Percentiles rank a stretch among this genome's conserved stretches.
These are phyloP conservation scores for Rhincodon typus DNA, from an alignment of 2,797 vertebrate genomes.

Conservation along the genomic window DNA sequence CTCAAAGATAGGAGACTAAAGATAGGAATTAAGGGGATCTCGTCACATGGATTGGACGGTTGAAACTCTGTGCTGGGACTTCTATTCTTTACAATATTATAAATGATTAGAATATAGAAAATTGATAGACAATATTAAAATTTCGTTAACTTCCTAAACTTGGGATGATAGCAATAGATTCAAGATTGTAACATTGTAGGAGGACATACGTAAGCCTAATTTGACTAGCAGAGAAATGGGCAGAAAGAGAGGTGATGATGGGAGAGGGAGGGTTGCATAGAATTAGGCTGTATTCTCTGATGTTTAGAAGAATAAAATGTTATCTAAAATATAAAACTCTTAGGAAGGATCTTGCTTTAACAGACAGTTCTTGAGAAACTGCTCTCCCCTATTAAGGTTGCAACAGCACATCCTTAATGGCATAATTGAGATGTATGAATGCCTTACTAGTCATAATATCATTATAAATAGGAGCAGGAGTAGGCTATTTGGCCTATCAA, in stretches of 20 bases:
- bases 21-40: neutral
- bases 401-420: too few species aligned
- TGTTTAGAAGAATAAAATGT: too few species aligned
- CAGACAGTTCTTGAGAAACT: too few species aligned
- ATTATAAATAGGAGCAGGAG: too few species aligned
- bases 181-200: neutral
- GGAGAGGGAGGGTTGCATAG: neutral
- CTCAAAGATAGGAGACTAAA: neutral
- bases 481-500: too few species aligned
- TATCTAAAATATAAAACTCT: too few species aligned
- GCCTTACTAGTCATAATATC: too few species aligned
- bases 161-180: neutral
- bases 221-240: neutral
- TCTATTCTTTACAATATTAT: neutral
- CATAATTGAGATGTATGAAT: too few species aligned
- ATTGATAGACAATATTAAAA: neutral
- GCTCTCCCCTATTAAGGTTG: too few species aligned
- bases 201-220: neutral
- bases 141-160: neutral
- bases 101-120: neutral
- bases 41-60: neutral
- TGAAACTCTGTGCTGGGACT: neutral
- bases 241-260: slow-evolving; percentile 38
- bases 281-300: neutral
- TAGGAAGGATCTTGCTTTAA: neutral